These are phyloP conservation scores for Drosophila serrata DNA, from an alignment of 1,140 invertebrate genomes.

Conservation along the genomic window DNA sequence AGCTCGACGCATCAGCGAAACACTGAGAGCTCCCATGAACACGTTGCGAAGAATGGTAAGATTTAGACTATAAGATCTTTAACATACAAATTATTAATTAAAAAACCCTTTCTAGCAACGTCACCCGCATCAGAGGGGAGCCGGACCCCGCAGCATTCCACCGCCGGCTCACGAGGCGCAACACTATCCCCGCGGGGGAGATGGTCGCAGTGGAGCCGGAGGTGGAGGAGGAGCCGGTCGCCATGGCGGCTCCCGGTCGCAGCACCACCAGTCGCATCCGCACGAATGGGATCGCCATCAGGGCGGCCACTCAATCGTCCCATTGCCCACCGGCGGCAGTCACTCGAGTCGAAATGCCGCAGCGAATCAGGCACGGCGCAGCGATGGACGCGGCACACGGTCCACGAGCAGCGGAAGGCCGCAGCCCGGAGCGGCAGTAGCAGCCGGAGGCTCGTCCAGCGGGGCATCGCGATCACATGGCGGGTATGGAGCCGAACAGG, in stretches of 20 bases:
- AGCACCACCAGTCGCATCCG: conserved; percentile 72
- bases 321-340: conserved; percentile 70
- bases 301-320: conserved; percentile 74
- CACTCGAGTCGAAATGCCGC: conserved; percentile 66
- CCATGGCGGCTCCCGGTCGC: conserved; percentile 54
- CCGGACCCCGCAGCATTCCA: conserved; percentile 87
- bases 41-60: conserved; percentile 90
- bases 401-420: conserved; percentile 86
- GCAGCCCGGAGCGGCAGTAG: conserved; percentile 43
- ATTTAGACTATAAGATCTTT: background rate
- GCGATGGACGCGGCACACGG: conserved; percentile 65
- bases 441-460: conserved; percentile 17
- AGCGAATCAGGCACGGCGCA: conserved; percentile 73
- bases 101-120: conserved; percentile 80
- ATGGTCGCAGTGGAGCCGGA: conserved; percentile 24
- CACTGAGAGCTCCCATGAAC: conserved; percentile 94
- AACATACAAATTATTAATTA: background rate
- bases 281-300: conserved; percentile 82
- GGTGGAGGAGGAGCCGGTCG: conserved; percentile 47
- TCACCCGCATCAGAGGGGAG: conserved; percentile 85
- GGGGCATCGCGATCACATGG: conserved; percentile 85
- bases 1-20: conserved; percentile 94
- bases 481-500: conserved; percentile 72
- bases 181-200: conserved; percentile 62
- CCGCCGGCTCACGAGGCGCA: conserved; percentile 83